Percentiles rank a stretch among this genome's conserved stretches.
phyloP scores from a whole-genome alignment of 2,797 vertebrate species.

The Meriones psammophilus region DNA sequence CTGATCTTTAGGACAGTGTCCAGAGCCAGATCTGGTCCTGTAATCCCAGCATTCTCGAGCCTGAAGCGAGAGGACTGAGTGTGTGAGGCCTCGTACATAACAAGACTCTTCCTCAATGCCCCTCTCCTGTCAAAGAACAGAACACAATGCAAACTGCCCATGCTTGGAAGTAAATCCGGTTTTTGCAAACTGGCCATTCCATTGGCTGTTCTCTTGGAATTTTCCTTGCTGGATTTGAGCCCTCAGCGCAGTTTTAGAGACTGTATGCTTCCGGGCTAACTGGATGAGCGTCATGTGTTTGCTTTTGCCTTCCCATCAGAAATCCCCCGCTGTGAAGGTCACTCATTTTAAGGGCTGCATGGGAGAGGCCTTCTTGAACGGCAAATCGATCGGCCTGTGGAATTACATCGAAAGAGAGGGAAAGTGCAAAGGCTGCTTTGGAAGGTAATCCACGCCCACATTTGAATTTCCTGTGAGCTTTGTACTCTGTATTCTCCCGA shows the following conservation, averaged over 20 bases:
- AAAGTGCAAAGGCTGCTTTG: conserved; percentile 94
- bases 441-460: conserved; percentile 89
- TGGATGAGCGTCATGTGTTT: background rate
- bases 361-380: conserved; percentile 93
- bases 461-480: background rate
- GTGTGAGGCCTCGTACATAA: background rate
- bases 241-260: background rate
- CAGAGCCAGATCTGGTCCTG: background rate
- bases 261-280: conserved; percentile 21
- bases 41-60: background rate
- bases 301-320: conserved; percentile 86
- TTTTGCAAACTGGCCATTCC: background rate
- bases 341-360: conserved; percentile 95
- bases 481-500: background rate
- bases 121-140: background rate
- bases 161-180: background rate
- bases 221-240: background rate
- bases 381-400: conserved; percentile 95
- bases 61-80: background rate
- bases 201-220: background rate
- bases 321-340: conserved; percentile 89
- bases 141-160: background rate
- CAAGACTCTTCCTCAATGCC: background rate
- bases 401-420: conserved; percentile 94
- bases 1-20: background rate